phyloP scores from a whole-genome alignment of 2,113 vertebrate genomes.

The Peromyscus leucopus region DNA sequence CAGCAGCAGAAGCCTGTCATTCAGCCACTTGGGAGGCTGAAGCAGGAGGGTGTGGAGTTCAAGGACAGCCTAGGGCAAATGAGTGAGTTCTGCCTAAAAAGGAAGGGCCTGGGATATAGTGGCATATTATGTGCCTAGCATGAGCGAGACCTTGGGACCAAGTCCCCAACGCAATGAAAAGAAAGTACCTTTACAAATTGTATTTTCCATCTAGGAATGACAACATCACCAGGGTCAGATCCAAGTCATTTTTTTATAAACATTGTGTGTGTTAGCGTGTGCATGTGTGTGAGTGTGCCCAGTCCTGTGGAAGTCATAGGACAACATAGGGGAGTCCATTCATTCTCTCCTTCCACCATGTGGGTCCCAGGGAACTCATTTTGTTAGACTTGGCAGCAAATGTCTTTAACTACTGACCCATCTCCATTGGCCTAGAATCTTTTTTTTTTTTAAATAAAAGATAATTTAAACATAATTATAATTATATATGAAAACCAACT shows the following conservation, averaged over 20 bases:
- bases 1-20: background rate
- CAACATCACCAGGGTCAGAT: background rate
- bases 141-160: background rate
- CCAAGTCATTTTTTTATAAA: background rate
- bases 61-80: background rate
- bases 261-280: too few relatives aligned
- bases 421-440: background rate
- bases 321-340: background rate
- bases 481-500: background rate
- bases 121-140: background rate
- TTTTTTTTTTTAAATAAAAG: background rate
- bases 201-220: slow-evolving; percentile 1
- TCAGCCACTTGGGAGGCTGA: background rate
- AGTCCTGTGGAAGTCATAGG: background rate
- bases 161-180: background rate
- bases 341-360: background rate
- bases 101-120: background rate
- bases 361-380: background rate
- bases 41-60: too few relatives aligned
- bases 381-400: background rate
- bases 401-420: background rate
- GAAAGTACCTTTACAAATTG: background rate
- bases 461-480: background rate
- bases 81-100: background rate
- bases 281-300: background rate